Base-by-base conservation (phyloP, 2,113 vertebrate genomes). In the Murina feae region DNA sequence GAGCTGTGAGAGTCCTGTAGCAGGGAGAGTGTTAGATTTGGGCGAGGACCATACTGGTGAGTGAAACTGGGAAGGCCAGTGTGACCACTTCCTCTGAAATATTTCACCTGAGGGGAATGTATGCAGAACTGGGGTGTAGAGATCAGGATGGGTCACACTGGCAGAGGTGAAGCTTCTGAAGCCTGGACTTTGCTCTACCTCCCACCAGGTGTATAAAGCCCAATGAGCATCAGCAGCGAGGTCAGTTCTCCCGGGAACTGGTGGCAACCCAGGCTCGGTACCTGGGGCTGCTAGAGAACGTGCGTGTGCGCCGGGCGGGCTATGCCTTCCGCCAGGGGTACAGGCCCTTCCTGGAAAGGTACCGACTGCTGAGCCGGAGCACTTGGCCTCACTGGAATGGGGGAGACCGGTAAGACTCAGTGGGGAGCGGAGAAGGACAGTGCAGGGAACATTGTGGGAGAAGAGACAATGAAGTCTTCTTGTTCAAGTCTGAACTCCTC, bases 281-380 rank as follows among this genome's bases (percentile, higher is more conserved):
- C 97, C 97, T 99, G 89, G 98, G 98, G 14, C 97, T 99, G 94
- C 51, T 99, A 95, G 98, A 99, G 97, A 99, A 99, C 0, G 98
- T 99, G 68, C 95, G 98, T 37, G 98, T 99, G 63, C 96, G 98
- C 1, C 96, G 98, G 23, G 98, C 98, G 0, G 98, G 98, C 53
- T 99, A 98, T 1, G 98, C 98, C 90, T 97, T 97, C 96, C 98
- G 98, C 49, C 98, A 99, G 96, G 78, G 1, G n/a, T 99, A 99
- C 0, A 10, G n/a, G 11, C 44, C 98, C 47, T 99, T 98, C 92
- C 97, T 99, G 76, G 82, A 98, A 42, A 98, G 98, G 63, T 99
- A 98, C 97, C 98, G 98, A 94, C 78, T 98, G 98, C 97, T 99
- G 60, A 91, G 94, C 93, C 21, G 9, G 47, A 84, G 14, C 82